phyloP scores from a whole-genome alignment of 2,888 invertebrate genomes.

The Euphydryas editha region DNA sequence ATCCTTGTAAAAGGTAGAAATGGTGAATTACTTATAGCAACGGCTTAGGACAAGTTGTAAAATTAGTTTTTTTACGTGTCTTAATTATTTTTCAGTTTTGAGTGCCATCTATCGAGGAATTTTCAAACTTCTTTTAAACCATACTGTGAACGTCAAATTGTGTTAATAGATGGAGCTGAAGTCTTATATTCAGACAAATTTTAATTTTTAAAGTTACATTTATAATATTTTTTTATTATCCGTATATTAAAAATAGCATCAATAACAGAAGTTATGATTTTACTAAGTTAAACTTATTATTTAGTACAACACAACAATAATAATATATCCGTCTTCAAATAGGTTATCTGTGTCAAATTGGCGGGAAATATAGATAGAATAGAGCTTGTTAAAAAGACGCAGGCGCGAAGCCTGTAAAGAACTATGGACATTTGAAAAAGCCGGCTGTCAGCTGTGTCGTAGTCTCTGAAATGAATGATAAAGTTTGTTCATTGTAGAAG shows the following conservation, averaged over 20 bases:
- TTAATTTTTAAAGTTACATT: too few species aligned
- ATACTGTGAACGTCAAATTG: too few species aligned
- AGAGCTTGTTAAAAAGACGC: slow-evolving; percentile 44
- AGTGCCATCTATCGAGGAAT: too few species aligned
- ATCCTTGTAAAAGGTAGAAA: too few species aligned
- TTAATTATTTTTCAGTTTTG: too few species aligned
- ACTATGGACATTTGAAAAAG: slow-evolving; percentile 56
- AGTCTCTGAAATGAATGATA: slow-evolving; percentile 43
- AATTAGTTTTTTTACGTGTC: too few species aligned
- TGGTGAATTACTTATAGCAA: too few species aligned
- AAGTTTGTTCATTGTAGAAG: slow-evolving; percentile 48
- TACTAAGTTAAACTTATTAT: background rate
- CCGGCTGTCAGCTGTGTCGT: slow-evolving; percentile 53
- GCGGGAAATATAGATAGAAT: slow-evolving; percentile 41
- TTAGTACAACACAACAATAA: background rate
- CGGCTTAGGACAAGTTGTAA: too few species aligned
- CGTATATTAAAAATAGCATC: background rate
- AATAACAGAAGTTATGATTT: background rate
- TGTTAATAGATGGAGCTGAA: too few species aligned
- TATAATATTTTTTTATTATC: too few species aligned
- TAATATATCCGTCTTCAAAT: background rate
- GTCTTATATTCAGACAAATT: too few species aligned
- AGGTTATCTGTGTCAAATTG: slow-evolving; percentile 27
- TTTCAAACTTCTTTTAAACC: too few species aligned
- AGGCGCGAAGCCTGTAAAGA: slow-evolving; percentile 51